Evolutionary conservation across 2,113 vertebrate species (phyloP).

Genomic region (Oceanites oceanicus): DNA sequence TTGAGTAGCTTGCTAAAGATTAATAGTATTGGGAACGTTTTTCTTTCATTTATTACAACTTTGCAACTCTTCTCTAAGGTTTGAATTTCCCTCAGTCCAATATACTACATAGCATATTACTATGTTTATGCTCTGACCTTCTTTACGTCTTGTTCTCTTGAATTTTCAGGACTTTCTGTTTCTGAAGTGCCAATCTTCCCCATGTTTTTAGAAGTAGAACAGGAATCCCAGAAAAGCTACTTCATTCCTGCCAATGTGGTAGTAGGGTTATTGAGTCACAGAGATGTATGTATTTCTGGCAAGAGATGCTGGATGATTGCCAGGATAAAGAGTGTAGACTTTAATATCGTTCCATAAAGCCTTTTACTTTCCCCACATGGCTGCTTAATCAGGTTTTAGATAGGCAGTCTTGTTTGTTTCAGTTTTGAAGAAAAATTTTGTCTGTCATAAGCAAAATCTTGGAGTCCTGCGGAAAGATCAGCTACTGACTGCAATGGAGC

Average conservation of each 20-base stretch:
- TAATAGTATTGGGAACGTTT: neutral
- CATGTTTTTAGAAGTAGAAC: neutral
- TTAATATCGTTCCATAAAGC: neutral
- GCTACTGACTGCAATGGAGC: neutral
- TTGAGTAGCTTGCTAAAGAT: neutral
- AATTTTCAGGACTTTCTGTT: neutral
- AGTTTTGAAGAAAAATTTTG: neutral
- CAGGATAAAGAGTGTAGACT: neutral
- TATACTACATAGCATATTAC: neutral
- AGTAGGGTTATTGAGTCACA: neutral
- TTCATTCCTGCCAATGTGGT: neutral
- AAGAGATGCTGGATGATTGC: neutral
- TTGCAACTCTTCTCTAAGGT: neutral
- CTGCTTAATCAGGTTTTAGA: neutral
- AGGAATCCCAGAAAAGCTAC: neutral
- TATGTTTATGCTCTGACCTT: neutral
- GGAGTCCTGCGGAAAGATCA: neutral
- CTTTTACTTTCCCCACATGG: neutral
- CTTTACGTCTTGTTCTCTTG: neutral
- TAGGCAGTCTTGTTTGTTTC: neutral
- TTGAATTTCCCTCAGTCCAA: neutral
- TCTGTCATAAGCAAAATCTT: neutral
- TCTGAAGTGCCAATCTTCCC: neutral
- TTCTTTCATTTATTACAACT: neutral
- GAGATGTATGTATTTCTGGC: neutral